Conservation (phyloP, 1,140 invertebrate species). For the Amphibalanus amphitrite region DNA sequence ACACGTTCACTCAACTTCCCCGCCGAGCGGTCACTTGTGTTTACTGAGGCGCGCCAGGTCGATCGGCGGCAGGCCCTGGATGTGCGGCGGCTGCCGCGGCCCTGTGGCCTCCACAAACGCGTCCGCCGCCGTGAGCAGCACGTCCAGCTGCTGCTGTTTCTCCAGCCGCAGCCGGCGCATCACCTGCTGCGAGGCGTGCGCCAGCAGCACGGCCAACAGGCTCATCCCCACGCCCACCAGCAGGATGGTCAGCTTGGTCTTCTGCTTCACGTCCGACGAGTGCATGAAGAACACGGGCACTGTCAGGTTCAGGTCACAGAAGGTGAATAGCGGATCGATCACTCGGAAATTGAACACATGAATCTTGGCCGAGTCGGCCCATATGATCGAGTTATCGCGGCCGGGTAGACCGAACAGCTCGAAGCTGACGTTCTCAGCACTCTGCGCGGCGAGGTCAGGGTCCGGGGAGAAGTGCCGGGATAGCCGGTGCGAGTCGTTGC, state of each 20-base stretch:
- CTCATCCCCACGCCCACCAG: neutral
- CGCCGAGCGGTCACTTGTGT: too few relatives aligned
- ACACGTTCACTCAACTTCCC: too few relatives aligned
- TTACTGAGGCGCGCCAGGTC: too few relatives aligned
- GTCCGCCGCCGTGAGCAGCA: neutral
- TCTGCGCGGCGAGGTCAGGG: neutral
- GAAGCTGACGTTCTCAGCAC: neutral
- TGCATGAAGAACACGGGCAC: neutral
- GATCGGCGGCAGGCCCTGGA: too few relatives aligned
- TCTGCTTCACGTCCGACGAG: neutral
- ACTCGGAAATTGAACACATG: neutral
- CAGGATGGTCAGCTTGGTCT: neutral
- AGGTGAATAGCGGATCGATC: neutral
- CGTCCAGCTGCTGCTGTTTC: neutral
- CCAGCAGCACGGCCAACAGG: neutral
- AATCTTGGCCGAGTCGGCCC: neutral
- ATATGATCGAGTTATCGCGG: neutral
- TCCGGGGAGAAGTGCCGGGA: neutral
- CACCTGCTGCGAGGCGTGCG: neutral
- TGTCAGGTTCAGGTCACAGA: neutral
- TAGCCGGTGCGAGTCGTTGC: neutral
- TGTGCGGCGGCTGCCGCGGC: too few relatives aligned
- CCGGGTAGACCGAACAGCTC: neutral
- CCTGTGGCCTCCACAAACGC: neutral
- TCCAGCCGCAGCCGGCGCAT: neutral